phyloP scores from a whole-genome alignment of 2,888 invertebrate species.

The Penaeus monodon region DNA sequence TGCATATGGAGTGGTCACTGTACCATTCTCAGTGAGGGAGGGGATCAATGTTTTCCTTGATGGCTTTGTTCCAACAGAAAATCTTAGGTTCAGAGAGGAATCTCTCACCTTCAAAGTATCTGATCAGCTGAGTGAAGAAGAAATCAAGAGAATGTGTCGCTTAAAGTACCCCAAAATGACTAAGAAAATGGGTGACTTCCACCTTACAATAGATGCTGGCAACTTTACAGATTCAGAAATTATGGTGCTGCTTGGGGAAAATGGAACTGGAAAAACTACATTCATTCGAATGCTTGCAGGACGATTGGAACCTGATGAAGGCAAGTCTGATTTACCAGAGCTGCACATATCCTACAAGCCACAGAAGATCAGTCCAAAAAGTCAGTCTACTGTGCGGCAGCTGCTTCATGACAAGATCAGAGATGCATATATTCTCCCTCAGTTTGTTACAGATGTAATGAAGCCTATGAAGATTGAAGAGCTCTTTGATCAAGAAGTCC shows the following conservation, averaged over 20 bases:
- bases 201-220: slow-evolving; percentile 84
- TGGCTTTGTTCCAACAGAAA: slow-evolving; percentile 99
- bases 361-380: slow-evolving; percentile 99
- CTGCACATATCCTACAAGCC: slow-evolving; percentile 99
- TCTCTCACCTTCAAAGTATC: slow-evolving; percentile 98
- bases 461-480: slow-evolving; percentile 96
- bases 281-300: slow-evolving; percentile 99
- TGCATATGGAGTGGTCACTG: slow-evolving; percentile 99
- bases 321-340: slow-evolving; percentile 83
- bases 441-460: slow-evolving; percentile 98
- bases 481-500: slow-evolving; percentile 97
- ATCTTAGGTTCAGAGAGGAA: slow-evolving; percentile 96
- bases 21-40: slow-evolving; percentile 99
- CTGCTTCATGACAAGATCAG: slow-evolving; percentile 96
- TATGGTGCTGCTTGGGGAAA: slow-evolving; percentile 93
- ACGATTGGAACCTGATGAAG: slow-evolving; percentile 89
- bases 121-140: slow-evolving; percentile 97
- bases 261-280: slow-evolving; percentile 99
- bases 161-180: slow-evolving; percentile 95
- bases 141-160: slow-evolving; percentile 95
- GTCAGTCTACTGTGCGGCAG: slow-evolving; percentile 89
- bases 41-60: slow-evolving; percentile 99
- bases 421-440: slow-evolving; percentile 97
- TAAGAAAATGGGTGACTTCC: slow-evolving; percentile 73
- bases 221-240: slow-evolving; percentile 99